Conservation (phyloP, 2,888 invertebrate species). For the Mechanitis messenoides region DNA sequence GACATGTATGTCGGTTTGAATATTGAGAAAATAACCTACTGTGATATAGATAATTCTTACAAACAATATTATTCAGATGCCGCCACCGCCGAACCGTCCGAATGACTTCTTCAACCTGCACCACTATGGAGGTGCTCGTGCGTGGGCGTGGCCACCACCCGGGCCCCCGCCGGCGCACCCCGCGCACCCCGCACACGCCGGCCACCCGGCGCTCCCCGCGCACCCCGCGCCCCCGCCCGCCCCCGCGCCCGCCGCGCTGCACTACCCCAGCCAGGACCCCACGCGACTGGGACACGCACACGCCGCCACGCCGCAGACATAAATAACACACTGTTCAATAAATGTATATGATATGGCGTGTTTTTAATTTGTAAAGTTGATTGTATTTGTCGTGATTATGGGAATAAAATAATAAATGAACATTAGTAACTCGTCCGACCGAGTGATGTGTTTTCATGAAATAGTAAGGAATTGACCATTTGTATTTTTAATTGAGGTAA, state of each 20-base stretch:
- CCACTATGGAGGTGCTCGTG: conserved; percentile 52
- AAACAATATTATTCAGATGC: conserved; percentile 46
- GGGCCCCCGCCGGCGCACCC: conserved; percentile 35
- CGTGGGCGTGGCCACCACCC: conserved; percentile 45
- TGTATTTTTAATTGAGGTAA: too few species aligned
- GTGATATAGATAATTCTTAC: too few species aligned
- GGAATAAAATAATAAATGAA: too few species aligned
- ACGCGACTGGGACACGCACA: conserved; percentile 85
- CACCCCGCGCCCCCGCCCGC: conserved; percentile 41
- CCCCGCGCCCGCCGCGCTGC: conserved; percentile 78
- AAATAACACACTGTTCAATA: conserved; percentile 21
- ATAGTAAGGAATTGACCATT: too few species aligned
- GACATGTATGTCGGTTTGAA: background rate
- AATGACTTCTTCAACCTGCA: conserved; percentile 80
- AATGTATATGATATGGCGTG: too few species aligned
- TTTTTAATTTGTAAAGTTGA: too few species aligned
- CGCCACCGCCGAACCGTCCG: conserved; percentile 70
- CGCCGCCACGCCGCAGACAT: conserved; percentile 59
- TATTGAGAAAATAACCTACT: too few species aligned
- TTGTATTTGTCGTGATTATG: too few species aligned
- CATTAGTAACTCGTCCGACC: too few species aligned
- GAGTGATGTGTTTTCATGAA: too few species aligned
- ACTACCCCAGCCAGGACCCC: conserved; percentile 99
- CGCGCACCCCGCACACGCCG: conserved; percentile 37
- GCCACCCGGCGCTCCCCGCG: conserved; percentile 34